Conservation (phyloP, 2,113 vertebrate genomes). For the pig (Sus scrofa) region T2T-Sscrofa CM000818.6:10733001-10733500, state of each 20-base stretch:
- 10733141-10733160: neutral
- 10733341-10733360: neutral
- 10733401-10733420: neutral
- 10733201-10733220: neutral
- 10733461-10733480: neutral
- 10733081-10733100: neutral
- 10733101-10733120: neutral
- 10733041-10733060: neutral
- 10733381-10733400: neutral
- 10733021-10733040: neutral
- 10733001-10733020: neutral
- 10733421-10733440: neutral
- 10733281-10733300: neutral
- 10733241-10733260: neutral
- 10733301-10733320: neutral
- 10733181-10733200: neutral
- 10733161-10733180: neutral
- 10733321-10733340: neutral
- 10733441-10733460: neutral
- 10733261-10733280: neutral
- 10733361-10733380: neutral
- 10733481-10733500: neutral
- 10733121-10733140: neutral
- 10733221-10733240: neutral
- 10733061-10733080: neutral